Conservation (phyloP, 2,113 vertebrate species). For the Phalacrocorax brasilianus region DNA sequence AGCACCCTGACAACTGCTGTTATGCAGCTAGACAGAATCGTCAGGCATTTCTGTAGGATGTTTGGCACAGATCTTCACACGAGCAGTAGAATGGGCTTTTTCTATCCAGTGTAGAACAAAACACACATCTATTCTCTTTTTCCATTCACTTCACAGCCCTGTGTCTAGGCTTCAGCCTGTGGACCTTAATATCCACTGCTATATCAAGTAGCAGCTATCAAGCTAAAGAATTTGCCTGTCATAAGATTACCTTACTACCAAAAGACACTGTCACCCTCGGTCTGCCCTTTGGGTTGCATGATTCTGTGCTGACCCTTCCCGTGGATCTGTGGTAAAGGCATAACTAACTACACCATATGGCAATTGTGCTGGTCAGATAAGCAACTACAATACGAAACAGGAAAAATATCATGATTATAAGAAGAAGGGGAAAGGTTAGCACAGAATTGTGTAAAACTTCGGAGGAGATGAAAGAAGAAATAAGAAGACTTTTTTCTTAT, state of each 20-base stretch:
- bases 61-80: not conserved
- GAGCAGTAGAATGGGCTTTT: not conserved
- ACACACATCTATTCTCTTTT: fast-evolving
- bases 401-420: not conserved
- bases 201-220: not conserved
- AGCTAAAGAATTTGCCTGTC: not conserved
- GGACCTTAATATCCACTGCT: not conserved
- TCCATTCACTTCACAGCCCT: not conserved
- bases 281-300: not conserved
- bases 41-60: not conserved
- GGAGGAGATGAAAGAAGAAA: not conserved
- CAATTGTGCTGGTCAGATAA: not conserved
- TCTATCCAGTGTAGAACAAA: not conserved
- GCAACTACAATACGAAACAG: not conserved
- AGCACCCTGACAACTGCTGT: not conserved
- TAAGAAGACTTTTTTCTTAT: not conserved
- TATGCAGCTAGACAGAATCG: not conserved
- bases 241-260: not conserved
- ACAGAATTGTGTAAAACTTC: not conserved
- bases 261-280: not conserved
- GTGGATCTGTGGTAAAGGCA: not conserved
- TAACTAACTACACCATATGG: not conserved
- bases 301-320: not conserved
- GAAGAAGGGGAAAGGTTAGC: not conserved
- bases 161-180: not conserved